Evolutionary conservation across 2,797 vertebrate species (phyloP), one percentile per base, ranked within the genome.

Genomic region (Amazonetta brasiliensis): DNA sequence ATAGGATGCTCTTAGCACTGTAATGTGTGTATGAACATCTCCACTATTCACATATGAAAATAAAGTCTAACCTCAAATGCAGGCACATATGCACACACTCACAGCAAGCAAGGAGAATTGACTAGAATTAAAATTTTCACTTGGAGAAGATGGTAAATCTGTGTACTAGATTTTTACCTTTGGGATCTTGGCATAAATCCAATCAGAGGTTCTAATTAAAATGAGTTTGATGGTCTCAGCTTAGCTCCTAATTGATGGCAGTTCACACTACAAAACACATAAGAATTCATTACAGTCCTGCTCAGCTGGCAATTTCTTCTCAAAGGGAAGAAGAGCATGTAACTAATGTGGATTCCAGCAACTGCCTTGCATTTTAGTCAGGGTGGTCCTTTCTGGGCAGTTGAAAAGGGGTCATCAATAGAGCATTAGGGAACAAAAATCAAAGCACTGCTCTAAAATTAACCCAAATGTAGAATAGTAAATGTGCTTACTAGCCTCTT

Each of bases 151-250:
- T 73, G 71, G 81, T 5, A 13, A 90, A 84, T 75, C 26, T 75
- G 60, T 89, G 54, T 52, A 82, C 39, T 63, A 60, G 12, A 46
- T 87, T 93, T 92, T 95, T 76, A 89, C 86, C 81, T 93, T 92
- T 94, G 76, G 75, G 87, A 92, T 88, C 67, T 69, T 96, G 91
- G 64, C 79, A 90, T 76, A 92, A 96, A 97, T 94, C 90, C 92
- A 95, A 56, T 94, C 82, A 95, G 60, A 84, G 79, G 37, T 91
- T 91, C 91, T 95, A 97, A 97, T 94, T 97, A 97, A 96, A 95
- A 92, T 84, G n/a, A 96, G 63, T 92, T 96, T 96, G 93, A 95
- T 95, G 82, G 81, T 91, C 69, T 90, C 91, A 93, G 68, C 39
- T 82, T 94, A 96, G 63, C 54, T 89, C 60, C 71, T 97, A 93